Evolutionary conservation across 2,888 invertebrate species (phyloP), one percentile per base, ranked within the genome.

Genomic region (Gymnoscelis rufifasciata): DNA sequence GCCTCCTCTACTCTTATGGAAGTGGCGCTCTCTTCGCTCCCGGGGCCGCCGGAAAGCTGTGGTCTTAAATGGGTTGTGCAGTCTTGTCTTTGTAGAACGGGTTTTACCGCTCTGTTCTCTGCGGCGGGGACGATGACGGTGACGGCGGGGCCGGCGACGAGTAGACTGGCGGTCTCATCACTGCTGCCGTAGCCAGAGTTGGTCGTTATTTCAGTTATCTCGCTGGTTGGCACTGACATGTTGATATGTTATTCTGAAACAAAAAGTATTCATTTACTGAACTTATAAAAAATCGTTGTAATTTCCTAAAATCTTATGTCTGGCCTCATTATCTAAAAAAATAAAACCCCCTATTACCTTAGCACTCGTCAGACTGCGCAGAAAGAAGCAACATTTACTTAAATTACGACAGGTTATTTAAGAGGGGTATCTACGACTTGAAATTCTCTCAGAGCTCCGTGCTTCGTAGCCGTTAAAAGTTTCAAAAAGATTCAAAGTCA

Each of bases 1-100:
- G 89, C 91, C 62, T 93, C 92, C 69, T 92, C 93, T 56, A 90
- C 80, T 71, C 91, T 89, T 35, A 91, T 71, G 30, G 90, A 91
- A 3, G 93, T 91, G 13, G 74, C 83, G 57, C 89, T 89, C 77
- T 95, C 95, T 78, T 95, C 95, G 61, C 95, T 95, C 42, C 94
- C 94, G 27, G 94, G 93, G 8, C 89, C 89, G 2, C 90, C 91
- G 31, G 94, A 94, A 54, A 95, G 89, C 68, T 93, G 91, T 48
- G 91, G 91, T 59, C 93, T 91, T 47, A 94, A 91, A 70, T 92
- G 91, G 40, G 95, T 95, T 37, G 95, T 95, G 64, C 95, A 93
- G 84, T 95, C 95, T 84, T 95, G 95, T 58, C 95, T 91, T 88
- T 94, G 95, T 57, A 95, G 88, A 54, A 95, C 93, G 58, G 95